A percentile compares a stretch with the other conserved stretches of the same genome.
phyloP scores from a whole-genome alignment of 2,113 vertebrate species.

The Panthera tigris region DNA sequence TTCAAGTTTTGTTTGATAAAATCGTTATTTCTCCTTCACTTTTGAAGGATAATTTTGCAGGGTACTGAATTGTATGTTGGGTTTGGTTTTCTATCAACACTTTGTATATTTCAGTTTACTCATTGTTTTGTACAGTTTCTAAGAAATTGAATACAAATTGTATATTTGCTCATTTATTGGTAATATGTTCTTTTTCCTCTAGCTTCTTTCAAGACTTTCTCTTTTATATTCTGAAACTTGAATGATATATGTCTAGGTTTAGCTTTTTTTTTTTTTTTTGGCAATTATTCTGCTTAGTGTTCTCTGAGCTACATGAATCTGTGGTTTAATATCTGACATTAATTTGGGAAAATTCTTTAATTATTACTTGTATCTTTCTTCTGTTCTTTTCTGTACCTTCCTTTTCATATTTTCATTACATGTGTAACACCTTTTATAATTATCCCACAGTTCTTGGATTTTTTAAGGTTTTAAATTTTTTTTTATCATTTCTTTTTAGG shows the following conservation, averaged over 20 bases:
- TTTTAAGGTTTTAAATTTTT: not conserved
- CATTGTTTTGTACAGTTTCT: not conserved
- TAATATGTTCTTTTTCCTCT: not conserved
- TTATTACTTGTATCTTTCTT: not conserved
- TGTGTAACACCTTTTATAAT: not conserved
- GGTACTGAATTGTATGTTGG: not conserved
- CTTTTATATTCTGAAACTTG: not conserved
- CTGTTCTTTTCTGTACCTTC: not conserved
- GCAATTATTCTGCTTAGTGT: not conserved
- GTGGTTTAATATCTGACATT: not conserved
- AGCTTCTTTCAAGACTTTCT: not conserved
- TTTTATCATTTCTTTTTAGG: not conserved
- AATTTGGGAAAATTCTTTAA: not conserved
- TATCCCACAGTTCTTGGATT: not conserved
- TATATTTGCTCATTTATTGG: not conserved
- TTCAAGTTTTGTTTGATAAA: not conserved
- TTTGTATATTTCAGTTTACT: not conserved
- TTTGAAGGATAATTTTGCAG: not conserved
- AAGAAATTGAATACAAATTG: not conserved
- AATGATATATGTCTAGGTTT: not conserved
- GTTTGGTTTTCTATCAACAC: not conserved
- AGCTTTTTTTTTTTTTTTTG: not conserved
- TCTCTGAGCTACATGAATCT: not conserved
- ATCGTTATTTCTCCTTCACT: not conserved
- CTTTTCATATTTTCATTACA: not conserved